Evolutionary conservation across 2,888 invertebrate genomes (phyloP), one percentile per base, ranked within the genome.

Genomic region (Hermaeophaga mercurialis): DNA sequence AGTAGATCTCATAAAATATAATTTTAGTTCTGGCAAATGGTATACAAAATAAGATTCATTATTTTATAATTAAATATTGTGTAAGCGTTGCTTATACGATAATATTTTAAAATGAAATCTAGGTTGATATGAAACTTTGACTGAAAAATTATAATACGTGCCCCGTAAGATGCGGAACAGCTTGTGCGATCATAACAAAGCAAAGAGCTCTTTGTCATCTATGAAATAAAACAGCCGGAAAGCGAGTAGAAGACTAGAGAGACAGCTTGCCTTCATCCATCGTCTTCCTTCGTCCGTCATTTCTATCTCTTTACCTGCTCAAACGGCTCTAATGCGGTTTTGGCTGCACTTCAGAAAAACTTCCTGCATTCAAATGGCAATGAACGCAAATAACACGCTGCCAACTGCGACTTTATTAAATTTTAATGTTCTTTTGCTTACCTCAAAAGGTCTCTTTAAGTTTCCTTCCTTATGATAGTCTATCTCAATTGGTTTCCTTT

Each of bases 191-290:
- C 67, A 70, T 73, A 72, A 72, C 71, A 66, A 67, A 69, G 66
- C 66, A 67, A 72, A 72, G 70, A 71, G 72, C 72, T 72, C 71
- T 73, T 73, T 73, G 73, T 72, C 73, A 71, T 73, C 72, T 72
- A 74, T 73, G 73, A 74, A 74, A 73, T 70, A 69, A 44, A 44
- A 44, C 26, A 24, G 12, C 2, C 12, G 4, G 33, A 14, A 8
- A 33, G 14, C 11, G 12, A 22, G 24, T 9, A 24, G 11, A 14
- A 41, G 14, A 18, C 9, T 68, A 68, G 71, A 44, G 26, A 71
- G 72, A 71, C 74, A 73, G 70, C 73, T 73, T 72, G 44, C 6
- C 41, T 41, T 24, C 19, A 22, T 12, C 24, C 24, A 44, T 24
- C 15, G 12, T 26, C 15, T 44, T 28, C 26, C 11, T 15, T 11